These are phyloP conservation scores for Candoia aspera DNA, from an alignment of 2,113 vertebrate species.

Conservation along the genomic window DNA sequence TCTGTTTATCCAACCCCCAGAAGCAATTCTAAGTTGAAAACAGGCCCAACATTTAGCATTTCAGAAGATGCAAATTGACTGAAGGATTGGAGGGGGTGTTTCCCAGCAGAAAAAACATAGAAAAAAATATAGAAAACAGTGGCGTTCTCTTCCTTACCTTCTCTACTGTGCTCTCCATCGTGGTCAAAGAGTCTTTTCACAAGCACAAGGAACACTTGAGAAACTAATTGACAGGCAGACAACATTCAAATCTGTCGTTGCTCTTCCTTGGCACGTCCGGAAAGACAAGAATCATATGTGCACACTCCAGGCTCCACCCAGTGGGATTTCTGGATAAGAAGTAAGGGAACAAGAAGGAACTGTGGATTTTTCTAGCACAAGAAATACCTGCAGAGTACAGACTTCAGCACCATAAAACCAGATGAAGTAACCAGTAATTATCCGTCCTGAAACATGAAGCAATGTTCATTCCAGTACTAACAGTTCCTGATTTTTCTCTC, in stretches of 20 bases:
- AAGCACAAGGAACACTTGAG: conserved; percentile 25
- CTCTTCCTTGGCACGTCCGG: conserved; percentile 51
- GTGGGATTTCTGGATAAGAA: conserved; percentile 45
- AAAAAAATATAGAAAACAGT: not conserved
- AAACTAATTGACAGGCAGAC: conserved; percentile 56
- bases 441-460: not conserved
- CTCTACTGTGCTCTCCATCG: conserved; percentile 58
- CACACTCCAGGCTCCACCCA: conserved; percentile 56
- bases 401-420: not conserved
- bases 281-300: conserved; percentile 67
- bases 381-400: not conserved
- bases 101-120: not conserved
- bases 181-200: conserved; percentile 14
- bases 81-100: not conserved
- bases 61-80: not conserved
- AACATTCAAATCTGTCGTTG: conserved; percentile 47
- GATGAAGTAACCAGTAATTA: not conserved
- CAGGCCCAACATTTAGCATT: accelerated
- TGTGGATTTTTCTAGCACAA: not conserved
- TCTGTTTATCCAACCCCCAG: conserved; percentile 27
- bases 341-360: not conserved
- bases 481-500: not conserved
- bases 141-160: conserved; percentile 56
- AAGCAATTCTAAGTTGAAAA: conserved; percentile 31
- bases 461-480: not conserved